phyloP scores from a whole-genome alignment of 2,113 vertebrate genomes.

The Istiophorus platypterus region DNA sequence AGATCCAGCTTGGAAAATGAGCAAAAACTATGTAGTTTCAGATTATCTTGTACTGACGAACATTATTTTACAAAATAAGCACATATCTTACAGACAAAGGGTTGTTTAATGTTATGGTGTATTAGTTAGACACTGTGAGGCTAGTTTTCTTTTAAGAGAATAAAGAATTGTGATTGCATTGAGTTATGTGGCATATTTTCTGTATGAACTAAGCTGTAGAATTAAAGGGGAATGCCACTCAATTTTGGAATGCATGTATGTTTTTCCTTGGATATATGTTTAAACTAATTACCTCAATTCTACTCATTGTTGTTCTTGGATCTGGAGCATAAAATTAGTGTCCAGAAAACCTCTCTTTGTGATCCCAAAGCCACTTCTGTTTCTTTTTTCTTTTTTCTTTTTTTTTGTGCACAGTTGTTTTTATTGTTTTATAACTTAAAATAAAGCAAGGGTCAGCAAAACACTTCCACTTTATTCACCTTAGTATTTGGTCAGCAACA shows the following conservation, averaged over 20 bases:
- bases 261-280: slow-evolving; percentile 38
- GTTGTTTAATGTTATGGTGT: slow-evolving; percentile 76
- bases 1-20: slow-evolving; percentile 67
- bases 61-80: slow-evolving; percentile 78
- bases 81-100: slow-evolving; percentile 75
- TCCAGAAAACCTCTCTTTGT: slow-evolving; percentile 35
- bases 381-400: slow-evolving; percentile 1
- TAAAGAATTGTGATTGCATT: slow-evolving; percentile 73
- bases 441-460: slow-evolving; percentile 60
- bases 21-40: slow-evolving; percentile 74
- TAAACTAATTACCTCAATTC: slow-evolving; percentile 53
- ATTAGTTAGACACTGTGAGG: slow-evolving; percentile 81
- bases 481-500: slow-evolving; percentile 34
- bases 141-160: slow-evolving; percentile 73
- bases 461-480: slow-evolving; percentile 37
- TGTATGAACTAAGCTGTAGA: slow-evolving; percentile 66
- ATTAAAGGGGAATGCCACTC: slow-evolving; percentile 72
- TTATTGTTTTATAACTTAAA: slow-evolving; percentile 56
- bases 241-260: slow-evolving; percentile 62
- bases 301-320: slow-evolving; percentile 40
- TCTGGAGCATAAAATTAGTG: slow-evolving; percentile 26
- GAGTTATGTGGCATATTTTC: slow-evolving; percentile 72
- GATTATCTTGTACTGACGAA: slow-evolving; percentile 62
- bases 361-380: slow-evolving; percentile 36
- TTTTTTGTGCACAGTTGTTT: slow-evolving; percentile 45